Percentiles rank a stretch among this genome's conserved stretches.
These are phyloP conservation scores for Palaemon carinicauda DNA, from an alignment of 1,140 invertebrate genomes.

Conservation along the genomic window DNA sequence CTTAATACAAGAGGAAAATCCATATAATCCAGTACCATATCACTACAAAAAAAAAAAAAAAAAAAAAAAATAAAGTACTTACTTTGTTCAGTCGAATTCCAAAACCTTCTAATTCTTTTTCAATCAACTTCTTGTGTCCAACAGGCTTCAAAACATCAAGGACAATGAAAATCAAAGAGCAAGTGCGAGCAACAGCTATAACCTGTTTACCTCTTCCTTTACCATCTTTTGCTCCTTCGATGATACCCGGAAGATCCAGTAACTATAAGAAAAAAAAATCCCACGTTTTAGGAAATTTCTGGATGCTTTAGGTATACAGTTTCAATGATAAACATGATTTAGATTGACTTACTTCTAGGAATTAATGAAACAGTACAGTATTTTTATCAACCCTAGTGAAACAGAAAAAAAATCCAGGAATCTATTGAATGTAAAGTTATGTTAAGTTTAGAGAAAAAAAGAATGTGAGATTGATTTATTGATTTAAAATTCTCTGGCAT, in stretches of 20 bases:
- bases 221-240: conserved; percentile 99
- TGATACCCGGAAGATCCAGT: conserved; percentile 98
- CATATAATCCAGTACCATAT: background rate
- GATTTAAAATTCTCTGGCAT: too few relatives aligned
- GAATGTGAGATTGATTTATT: too few relatives aligned
- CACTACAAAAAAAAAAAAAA: background rate
- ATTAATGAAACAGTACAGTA: background rate
- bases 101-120: conserved; percentile 99
- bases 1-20: too few relatives aligned
- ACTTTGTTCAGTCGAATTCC: conserved; percentile 87
- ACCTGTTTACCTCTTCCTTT: conserved; percentile 99
- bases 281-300: background rate
- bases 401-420: too few relatives aligned
- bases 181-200: conserved; percentile 98
- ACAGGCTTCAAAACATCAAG: conserved; percentile 97
- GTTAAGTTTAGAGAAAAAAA: too few relatives aligned
- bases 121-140: conserved; percentile 93
- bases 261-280: conserved; percentile 73
- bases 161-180: conserved; percentile 97
- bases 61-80: background rate
- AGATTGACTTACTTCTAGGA: too few relatives aligned
- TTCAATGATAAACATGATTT: too few relatives aligned
- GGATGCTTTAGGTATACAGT: too few relatives aligned
- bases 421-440: too few relatives aligned
- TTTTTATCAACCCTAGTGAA: too few relatives aligned